These are phyloP conservation scores for Leucosticte australis DNA, from an alignment of 2,113 vertebrate species.

Conservation along the genomic window DNA sequence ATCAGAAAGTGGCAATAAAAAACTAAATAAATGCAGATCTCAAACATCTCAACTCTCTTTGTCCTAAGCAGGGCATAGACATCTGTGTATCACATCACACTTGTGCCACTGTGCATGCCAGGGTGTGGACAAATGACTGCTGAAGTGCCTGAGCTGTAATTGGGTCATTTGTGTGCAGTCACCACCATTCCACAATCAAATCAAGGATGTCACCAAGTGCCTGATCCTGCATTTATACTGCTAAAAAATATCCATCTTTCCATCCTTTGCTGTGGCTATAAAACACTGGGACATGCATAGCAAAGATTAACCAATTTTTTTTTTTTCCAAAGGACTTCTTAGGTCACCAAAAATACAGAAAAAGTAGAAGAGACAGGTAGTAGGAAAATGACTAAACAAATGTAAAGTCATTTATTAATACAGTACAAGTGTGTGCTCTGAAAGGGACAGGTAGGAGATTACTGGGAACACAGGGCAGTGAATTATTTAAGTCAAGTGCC, in stretches of 20 bases:
- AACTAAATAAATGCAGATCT: neutral
- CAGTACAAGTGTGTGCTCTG: neutral
- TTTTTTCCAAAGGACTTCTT: neutral
- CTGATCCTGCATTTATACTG: neutral
- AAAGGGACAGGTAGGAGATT: neutral
- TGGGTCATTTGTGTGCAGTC: neutral
- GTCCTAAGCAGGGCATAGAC: neutral
- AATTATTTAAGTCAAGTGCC: conserved; percentile 40
- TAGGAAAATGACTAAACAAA: neutral
- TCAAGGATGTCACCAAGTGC: neutral
- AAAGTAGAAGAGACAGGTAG: neutral
- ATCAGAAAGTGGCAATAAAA: neutral
- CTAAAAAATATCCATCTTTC: neutral
- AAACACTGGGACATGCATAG: neutral
- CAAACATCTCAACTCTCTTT: neutral
- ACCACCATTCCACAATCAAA: neutral
- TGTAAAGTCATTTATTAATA: neutral
- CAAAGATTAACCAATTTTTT: neutral
- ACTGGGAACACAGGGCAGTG: neutral
- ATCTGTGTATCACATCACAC: neutral
- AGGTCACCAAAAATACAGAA: neutral
- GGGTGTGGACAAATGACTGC: neutral
- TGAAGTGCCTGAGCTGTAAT: neutral
- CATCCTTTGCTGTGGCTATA: neutral
- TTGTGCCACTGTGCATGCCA: neutral